Percentiles rank a stretch among this genome's conserved stretches.
Conservation (phyloP, 2,113 vertebrate genomes). For the Centropus bengalensis region DNA sequence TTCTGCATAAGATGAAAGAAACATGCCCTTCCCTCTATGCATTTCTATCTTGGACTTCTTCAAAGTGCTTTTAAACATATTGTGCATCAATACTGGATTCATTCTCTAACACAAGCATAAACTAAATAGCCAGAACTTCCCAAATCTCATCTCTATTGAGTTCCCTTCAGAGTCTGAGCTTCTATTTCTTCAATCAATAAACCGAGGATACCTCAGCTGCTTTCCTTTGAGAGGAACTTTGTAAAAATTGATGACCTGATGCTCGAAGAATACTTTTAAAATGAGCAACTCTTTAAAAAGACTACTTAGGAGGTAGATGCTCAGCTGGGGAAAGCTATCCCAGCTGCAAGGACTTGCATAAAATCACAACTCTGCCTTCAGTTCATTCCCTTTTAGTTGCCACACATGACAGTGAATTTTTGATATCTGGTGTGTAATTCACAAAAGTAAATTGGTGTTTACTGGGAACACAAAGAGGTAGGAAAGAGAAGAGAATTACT, state of each 20-base stretch:
- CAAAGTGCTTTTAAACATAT: not conserved
- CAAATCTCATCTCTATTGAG: not conserved
- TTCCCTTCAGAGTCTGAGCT: not conserved
- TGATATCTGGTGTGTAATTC: not conserved
- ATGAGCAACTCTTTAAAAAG: not conserved
- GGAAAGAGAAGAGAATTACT: not conserved
- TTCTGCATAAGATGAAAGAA: not conserved
- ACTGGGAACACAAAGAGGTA: not conserved
- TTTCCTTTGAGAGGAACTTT: not conserved
- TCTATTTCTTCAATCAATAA: not conserved
- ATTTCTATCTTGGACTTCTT: not conserved
- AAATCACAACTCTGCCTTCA: not conserved
- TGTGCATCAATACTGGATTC: not conserved
- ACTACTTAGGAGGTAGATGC: not conserved
- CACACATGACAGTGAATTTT: not conserved
- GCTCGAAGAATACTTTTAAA: not conserved
- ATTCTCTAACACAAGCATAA: fast-evolving
- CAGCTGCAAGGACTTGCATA: not conserved
- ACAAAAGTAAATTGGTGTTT: not conserved
- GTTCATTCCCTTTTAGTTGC: not conserved
- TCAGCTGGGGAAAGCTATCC: not conserved
- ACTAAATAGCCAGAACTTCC: not conserved
- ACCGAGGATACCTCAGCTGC: not conserved
- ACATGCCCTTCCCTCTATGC: not conserved
- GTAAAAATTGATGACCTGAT: not conserved